Evolutionary conservation across 1,140 invertebrate species (phyloP).

Genomic region (Ganaspis sp.): DNA sequence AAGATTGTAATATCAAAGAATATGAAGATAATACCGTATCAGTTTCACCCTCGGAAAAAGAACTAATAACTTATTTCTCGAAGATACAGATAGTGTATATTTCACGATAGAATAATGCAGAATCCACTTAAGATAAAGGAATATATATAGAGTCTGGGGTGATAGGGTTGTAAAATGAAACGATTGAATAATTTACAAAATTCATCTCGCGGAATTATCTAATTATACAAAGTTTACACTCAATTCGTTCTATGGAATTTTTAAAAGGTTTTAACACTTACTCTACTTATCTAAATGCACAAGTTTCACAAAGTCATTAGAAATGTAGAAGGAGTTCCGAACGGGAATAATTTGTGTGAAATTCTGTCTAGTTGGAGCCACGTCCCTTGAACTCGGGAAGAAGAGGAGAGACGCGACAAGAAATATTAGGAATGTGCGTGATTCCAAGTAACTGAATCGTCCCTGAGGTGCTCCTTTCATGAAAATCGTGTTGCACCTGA

Average conservation of each 20-base stretch:
- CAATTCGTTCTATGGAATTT: background rate
- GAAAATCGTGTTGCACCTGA: conserved; percentile 31
- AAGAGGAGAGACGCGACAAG: conserved; percentile 17
- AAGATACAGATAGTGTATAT: background rate
- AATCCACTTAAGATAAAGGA: background rate
- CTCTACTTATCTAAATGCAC: background rate
- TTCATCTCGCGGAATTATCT: background rate
- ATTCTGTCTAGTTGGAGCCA: background rate
- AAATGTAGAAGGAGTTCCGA: background rate
- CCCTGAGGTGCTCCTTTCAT: conserved; percentile 28
- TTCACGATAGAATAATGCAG: background rate
- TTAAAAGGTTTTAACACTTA: background rate
- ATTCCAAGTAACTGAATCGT: conserved; percentile 29
- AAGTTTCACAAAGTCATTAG: background rate
- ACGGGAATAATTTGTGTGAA: conserved; percentile 12
- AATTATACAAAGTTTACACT: background rate
- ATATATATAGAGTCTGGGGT: too few relatives aligned
- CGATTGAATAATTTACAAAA: too few relatives aligned
- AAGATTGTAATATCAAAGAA: background rate
- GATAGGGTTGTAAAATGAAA: background rate
- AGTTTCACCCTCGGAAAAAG: background rate
- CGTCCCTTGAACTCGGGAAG: background rate
- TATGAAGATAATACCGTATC: background rate
- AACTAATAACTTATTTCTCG: background rate
- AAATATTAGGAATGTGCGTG: conserved; percentile 31